These are phyloP conservation scores for Pseudachorutes palmiensis DNA, from an alignment of 1,140 invertebrate genomes.

Conservation along the genomic window DNA sequence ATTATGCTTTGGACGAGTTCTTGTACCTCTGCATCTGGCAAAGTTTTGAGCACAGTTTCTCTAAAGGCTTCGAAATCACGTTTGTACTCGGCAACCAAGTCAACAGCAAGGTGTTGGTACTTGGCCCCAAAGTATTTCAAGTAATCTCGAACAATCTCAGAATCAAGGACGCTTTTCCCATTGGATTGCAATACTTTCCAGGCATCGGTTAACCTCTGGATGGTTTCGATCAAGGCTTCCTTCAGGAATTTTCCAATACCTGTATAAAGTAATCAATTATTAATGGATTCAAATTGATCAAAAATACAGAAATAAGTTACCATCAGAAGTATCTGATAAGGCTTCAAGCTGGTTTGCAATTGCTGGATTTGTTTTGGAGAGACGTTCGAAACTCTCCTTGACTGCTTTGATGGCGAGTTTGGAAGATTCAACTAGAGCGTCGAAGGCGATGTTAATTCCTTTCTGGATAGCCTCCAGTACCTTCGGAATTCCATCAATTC, in stretches of 20 bases:
- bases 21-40: constrained; percentile 40
- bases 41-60: constrained; percentile 21
- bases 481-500: constrained; percentile 13
- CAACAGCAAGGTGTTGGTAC: constrained; percentile 14
- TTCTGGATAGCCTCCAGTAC: not conserved
- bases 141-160: constrained; percentile 8
- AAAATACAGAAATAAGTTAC: constrained; percentile 6
- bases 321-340: constrained; percentile 17
- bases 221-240: not conserved
- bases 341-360: constrained; percentile 18
- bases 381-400: constrained; percentile 9
- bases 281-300: not conserved
- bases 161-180: constrained; percentile 16
- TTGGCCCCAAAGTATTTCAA: not conserved
- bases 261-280: constrained; percentile 12
- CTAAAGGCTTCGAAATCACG: constrained; percentile 19
- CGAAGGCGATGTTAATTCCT: constrained; percentile 5
- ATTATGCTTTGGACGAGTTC: constrained; percentile 49
- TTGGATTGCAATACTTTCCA: constrained; percentile 8
- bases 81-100: constrained; percentile 27
- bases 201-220: constrained; percentile 5
- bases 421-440: constrained; percentile 16
- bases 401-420: not conserved
- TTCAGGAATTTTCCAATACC: constrained; percentile 17
- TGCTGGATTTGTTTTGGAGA: constrained; percentile 3